phyloP scores from a whole-genome alignment of 1,140 invertebrate species.

The Euwallacea fornicatus region DNA sequence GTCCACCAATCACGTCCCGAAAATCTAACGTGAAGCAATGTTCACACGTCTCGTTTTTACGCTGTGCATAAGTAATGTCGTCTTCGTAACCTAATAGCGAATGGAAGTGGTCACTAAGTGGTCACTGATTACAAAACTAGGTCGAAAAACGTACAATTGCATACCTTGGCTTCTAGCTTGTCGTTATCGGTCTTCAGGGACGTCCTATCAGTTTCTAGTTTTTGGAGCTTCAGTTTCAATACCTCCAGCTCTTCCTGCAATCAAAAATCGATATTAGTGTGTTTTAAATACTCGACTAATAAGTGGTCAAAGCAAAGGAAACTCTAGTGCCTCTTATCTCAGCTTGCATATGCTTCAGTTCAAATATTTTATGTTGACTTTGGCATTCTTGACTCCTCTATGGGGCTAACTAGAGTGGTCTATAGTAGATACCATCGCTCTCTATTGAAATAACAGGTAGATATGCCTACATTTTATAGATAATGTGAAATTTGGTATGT shows the following conservation, averaged over 20 bases:
- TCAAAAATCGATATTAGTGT: conserved; percentile 44
- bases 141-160: background rate
- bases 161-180: conserved; percentile 85
- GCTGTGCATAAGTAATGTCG: conserved; percentile 2
- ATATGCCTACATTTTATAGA: too few species aligned
- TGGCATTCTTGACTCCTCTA: too few species aligned
- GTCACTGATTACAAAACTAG: background rate
- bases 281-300: too few species aligned
- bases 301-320: too few species aligned
- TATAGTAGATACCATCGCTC: too few species aligned
- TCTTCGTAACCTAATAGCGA: conserved; percentile 1
- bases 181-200: conserved; percentile 86
- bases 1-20: conserved; percentile 1
- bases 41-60: conserved; percentile 5
- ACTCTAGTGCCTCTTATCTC: too few species aligned
- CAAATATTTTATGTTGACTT: too few species aligned
- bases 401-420: too few species aligned
- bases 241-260: conserved; percentile 81
- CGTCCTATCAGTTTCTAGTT: conserved; percentile 81
- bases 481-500: too few species aligned
- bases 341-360: too few species aligned
- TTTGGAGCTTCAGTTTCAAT: conserved; percentile 80
- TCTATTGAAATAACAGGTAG: too few species aligned
- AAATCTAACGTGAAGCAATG: conserved; percentile 9
- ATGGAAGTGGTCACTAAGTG: background rate